Base-by-base conservation (phyloP, 2,113 vertebrate species). In the Conger conger region DNA sequence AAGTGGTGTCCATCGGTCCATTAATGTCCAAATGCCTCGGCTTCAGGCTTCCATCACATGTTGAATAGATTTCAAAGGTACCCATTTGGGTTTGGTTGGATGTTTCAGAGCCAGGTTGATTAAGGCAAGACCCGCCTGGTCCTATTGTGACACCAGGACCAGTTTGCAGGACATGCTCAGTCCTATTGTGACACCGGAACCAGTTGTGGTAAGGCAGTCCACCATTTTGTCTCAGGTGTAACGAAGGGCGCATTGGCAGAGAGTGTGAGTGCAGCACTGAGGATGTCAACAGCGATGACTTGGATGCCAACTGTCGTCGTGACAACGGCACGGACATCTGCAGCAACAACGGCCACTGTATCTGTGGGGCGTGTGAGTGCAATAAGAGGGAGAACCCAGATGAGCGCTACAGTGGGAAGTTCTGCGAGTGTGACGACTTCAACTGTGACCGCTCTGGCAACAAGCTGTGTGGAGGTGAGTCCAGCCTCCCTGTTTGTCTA, bases 371-470 rank as follows among this genome's bases (percentile, higher is more conserved):
- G 6, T 99, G 98, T 0, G 97, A 99, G 5, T 99, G 98, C 88
- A 97, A 96, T 92, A 99, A 97, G 88, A 94, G 98, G 45, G 98
- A 97, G 2, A 98, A 97, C 79, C 95, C 96, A 1, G 95, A 96
- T 1, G 98, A 99, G 91, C 91, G 97, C 45, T 98, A 98, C 91
- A 98, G 96, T 4, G 97, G 98, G n/a, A 97, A 97, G 91, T 98
- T 95, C 88, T 99, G 98, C 36, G 97, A 99, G 90, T 99, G 98
- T 30, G 98, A 99, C 93, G 99, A 99, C 92, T 99, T 99, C 95
- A 99, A 98, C 94, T 99, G 98, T 17, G 98, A 99, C 89, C 94
- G 98, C 84, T 98, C 97, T 79, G 96, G 96, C 90, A 99, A 98
- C 90, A 94, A 96, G 86, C 97, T 99, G 77, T 99, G 98, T 53